These are phyloP conservation scores for Phyllopteryx taeniolatus DNA, from an alignment of 2,113 vertebrate species.

Conservation along the genomic window DNA sequence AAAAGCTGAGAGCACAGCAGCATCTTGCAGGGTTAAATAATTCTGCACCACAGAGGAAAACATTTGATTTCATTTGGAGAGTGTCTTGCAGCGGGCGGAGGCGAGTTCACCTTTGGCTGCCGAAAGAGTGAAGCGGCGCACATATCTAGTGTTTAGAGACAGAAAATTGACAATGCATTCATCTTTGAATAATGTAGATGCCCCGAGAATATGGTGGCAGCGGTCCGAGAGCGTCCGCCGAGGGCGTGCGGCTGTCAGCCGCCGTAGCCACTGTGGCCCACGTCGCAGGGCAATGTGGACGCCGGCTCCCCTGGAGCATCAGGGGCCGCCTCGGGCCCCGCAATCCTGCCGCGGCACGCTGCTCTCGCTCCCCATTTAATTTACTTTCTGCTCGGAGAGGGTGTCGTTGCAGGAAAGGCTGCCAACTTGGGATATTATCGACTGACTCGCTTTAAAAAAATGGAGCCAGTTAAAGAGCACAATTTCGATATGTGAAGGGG, in stretches of 20 bases:
- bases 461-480: slow-evolving; percentile 30
- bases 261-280: slow-evolving; percentile 51
- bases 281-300: slow-evolving; percentile 66
- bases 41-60: slow-evolving; percentile 73
- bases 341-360: slow-evolving; percentile 58
- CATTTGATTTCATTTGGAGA: slow-evolving; percentile 81
- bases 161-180: slow-evolving; percentile 84
- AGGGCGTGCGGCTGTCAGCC: slow-evolving; percentile 70
- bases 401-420: slow-evolving; percentile 62
- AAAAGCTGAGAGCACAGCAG: slow-evolving; percentile 43
- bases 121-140: slow-evolving; percentile 72
- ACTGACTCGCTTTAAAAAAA: slow-evolving; percentile 42
- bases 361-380: slow-evolving; percentile 70
- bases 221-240: slow-evolving; percentile 66
- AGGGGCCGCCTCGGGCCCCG: slow-evolving; percentile 55
- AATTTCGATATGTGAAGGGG: slow-evolving; percentile 30
- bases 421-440: slow-evolving; percentile 60
- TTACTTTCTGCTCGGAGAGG: slow-evolving; percentile 65
- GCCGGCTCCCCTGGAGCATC: slow-evolving; percentile 63
- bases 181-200: slow-evolving; percentile 86
- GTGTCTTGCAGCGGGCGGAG: slow-evolving; percentile 73
- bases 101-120: slow-evolving; percentile 78
- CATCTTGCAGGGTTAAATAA: slow-evolving; percentile 72
- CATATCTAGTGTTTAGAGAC: slow-evolving; percentile 79
- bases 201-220: slow-evolving; percentile 76